Conservation (phyloP, 1,140 invertebrate species). For the Manduca sexta region DNA sequence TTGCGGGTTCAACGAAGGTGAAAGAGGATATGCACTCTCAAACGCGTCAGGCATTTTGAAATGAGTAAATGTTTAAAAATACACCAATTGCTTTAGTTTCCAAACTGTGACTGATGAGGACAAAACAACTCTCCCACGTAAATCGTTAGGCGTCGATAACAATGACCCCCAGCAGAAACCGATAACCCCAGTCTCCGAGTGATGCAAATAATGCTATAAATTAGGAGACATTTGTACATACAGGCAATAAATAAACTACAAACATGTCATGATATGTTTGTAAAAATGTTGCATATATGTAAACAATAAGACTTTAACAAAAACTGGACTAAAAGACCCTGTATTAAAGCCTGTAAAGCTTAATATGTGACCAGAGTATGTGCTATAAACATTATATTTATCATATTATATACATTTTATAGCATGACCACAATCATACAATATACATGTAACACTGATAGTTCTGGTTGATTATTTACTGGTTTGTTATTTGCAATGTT, state of each 20-base stretch:
- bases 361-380: no score
- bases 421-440: no score
- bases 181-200: slow-evolving; percentile 46
- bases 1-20: slow-evolving; percentile 60
- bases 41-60: slow-evolving; percentile 62
- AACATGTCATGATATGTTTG: neutral
- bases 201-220: slow-evolving; percentile 37
- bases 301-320: no score
- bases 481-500: no score
- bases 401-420: no score
- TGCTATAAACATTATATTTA: no score
- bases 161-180: slow-evolving; percentile 29
- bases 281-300: no score
- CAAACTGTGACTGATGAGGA: slow-evolving; percentile 11
- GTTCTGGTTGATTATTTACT: no score
- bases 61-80: neutral
- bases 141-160: slow-evolving; percentile 16
- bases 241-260: neutral
- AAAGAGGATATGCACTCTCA: slow-evolving; percentile 69
- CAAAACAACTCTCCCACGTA: slow-evolving; percentile 16
- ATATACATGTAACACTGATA: no score
- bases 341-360: no score
- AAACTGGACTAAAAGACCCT: no score
- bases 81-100: slow-evolving; percentile 3
- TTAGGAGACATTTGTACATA: neutral